These are phyloP conservation scores for Camarhynchus parvulus DNA, from an alignment of 2,113 vertebrate genomes.

Conservation along the genomic window DNA sequence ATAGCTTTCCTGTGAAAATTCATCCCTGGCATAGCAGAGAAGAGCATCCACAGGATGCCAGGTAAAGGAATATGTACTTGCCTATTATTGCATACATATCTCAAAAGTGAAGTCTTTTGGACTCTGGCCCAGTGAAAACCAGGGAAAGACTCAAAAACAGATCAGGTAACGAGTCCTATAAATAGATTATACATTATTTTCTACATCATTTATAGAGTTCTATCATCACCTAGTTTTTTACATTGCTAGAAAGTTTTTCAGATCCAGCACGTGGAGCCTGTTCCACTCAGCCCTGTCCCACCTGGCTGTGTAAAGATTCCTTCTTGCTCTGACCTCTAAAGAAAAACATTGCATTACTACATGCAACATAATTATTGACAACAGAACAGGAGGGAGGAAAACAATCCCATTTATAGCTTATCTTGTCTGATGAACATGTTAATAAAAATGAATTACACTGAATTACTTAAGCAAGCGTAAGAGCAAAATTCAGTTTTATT, in stretches of 20 bases:
- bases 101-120: not conserved
- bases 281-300: not conserved
- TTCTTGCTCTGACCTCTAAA: not conserved
- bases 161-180: not conserved
- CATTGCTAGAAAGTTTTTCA: not conserved
- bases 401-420: not conserved
- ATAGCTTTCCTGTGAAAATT: not conserved
- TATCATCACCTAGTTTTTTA: not conserved
- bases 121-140: not conserved
- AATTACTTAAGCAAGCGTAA: conserved; percentile 57
- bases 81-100: not conserved
- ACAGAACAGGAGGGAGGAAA: not conserved
- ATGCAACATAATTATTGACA: not conserved
- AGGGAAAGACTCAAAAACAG: not conserved
- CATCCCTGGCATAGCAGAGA: not conserved
- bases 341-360: not conserved
- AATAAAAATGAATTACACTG: conserved; percentile 43
- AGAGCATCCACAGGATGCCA: not conserved
- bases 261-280: not conserved
- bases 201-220: not conserved
- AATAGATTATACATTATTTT: not conserved
- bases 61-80: not conserved
- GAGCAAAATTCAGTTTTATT: conserved; percentile 56
- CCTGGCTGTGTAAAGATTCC: not conserved
- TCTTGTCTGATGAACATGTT: not conserved